phyloP scores from a whole-genome alignment of 2,888 invertebrate genomes.

The Lepetodrilus schrolli region DNA sequence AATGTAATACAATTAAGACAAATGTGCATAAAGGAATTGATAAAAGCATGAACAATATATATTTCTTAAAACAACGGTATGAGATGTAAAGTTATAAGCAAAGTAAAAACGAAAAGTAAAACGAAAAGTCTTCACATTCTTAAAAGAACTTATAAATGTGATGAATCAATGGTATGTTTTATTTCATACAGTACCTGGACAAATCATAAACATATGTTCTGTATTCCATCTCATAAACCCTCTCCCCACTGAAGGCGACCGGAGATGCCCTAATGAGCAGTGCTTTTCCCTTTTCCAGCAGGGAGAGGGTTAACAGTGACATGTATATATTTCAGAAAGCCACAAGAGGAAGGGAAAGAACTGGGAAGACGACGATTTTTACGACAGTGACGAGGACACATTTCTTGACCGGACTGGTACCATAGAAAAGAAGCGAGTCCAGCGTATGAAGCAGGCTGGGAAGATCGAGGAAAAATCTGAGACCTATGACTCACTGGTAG shows the following conservation, averaged over 20 bases:
- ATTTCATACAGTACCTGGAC: background rate
- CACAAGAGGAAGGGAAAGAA: conserved; percentile 86
- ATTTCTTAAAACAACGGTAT: no score
- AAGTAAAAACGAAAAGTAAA: no score
- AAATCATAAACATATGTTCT: background rate
- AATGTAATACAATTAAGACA: no score
- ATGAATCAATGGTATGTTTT: no score
- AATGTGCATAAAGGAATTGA: no score
- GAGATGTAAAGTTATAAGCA: no score
- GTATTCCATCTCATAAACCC: background rate
- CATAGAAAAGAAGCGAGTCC: conserved; percentile 88
- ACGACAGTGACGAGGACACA: conserved; percentile 95
- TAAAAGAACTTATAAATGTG: no score
- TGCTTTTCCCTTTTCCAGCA: background rate
- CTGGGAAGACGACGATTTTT: conserved; percentile 89
- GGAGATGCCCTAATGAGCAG: no score
- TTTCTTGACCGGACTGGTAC: conserved; percentile 96
- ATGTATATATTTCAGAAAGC: conserved; percentile 60
- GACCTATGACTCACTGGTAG: conserved; percentile 78
- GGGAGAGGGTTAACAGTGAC: no score
- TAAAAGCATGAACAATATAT: no score
- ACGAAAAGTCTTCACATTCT: no score
- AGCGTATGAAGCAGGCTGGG: conserved; percentile 81
- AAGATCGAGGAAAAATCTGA: conserved; percentile 76
- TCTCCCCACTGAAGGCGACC: background rate